phyloP scores from a whole-genome alignment of 2,797 vertebrate genomes.

The Myripristis jacobus region DNA sequence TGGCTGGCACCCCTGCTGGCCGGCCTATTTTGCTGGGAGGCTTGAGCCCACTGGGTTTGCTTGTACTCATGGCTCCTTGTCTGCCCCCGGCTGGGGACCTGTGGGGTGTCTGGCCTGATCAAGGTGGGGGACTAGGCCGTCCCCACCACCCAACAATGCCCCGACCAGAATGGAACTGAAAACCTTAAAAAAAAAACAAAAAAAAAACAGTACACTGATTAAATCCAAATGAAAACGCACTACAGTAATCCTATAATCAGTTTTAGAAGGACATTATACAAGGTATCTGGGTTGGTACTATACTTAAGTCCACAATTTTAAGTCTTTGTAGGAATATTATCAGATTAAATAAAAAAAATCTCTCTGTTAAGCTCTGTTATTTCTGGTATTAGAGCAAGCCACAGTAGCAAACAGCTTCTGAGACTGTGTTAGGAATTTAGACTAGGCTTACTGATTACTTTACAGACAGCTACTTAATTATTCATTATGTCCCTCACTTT shows the following conservation, averaged over 20 bases:
- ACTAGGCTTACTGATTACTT: too few relatives aligned
- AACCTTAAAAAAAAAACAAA: too few relatives aligned
- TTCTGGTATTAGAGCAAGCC: neutral
- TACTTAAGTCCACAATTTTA: too few relatives aligned
- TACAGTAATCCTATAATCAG: neutral
- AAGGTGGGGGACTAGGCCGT: slow-evolving; percentile 53
- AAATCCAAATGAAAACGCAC: neutral
- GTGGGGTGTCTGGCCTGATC: slow-evolving; percentile 24
- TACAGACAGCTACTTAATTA: neutral
- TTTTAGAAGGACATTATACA: neutral
- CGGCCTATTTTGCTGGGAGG: slow-evolving; percentile 93
- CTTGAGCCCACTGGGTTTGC: slow-evolving; percentile 93
- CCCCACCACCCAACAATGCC: slow-evolving; percentile 55
- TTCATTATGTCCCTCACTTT: neutral
- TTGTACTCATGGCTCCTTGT: slow-evolving; percentile 85
- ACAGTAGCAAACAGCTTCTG: neutral
- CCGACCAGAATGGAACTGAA: slow-evolving; percentile 46
- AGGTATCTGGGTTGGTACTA: neutral
- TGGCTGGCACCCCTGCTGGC: slow-evolving; percentile 81
- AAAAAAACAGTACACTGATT: neutral
- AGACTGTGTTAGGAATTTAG: neutral
- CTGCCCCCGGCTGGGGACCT: slow-evolving; percentile 42
- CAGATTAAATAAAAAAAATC: too few relatives aligned
- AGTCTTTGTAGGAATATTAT: too few relatives aligned
- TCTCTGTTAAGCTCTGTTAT: too few relatives aligned